A percentile compares a stretch with the other conserved stretches of the same genome.
These are phyloP conservation scores for Pteromalus puparum DNA, from an alignment of 1,140 invertebrate genomes.

Conservation along the genomic window DNA sequence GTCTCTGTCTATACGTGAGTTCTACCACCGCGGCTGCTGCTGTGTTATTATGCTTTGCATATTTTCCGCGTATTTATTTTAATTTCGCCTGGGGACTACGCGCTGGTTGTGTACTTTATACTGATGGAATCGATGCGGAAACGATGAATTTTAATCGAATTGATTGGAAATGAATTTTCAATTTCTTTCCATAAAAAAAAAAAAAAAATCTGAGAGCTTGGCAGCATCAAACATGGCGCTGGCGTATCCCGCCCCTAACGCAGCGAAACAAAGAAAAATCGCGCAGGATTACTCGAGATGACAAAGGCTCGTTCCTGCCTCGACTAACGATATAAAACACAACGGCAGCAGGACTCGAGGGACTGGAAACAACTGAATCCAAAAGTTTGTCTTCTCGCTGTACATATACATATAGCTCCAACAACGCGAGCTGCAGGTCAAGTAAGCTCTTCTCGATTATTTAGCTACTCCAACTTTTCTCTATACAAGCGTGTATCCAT, in stretches of 20 bases:
- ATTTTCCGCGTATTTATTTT: not conserved
- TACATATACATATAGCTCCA: not conserved
- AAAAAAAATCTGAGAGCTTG: too few species aligned
- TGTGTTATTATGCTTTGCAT: not conserved
- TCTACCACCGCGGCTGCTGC: too few species aligned
- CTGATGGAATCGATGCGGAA: too few species aligned
- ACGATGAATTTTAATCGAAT: too few species aligned
- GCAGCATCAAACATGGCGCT: too few species aligned
- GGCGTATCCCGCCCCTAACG: too few species aligned
- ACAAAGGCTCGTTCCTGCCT: not conserved
- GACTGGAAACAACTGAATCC: not conserved
- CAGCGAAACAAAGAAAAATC: not conserved
- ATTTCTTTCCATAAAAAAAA: too few species aligned
- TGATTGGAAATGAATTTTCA: too few species aligned
- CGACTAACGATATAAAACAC: not conserved
- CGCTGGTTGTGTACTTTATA: too few species aligned
- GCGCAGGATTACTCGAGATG: not conserved
- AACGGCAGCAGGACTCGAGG: not conserved
- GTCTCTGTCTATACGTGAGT: too few species aligned
- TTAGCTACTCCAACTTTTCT: slow-evolving; percentile 42
- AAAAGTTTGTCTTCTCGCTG: not conserved
- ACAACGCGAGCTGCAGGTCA: not conserved
- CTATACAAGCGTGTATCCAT: too few species aligned
- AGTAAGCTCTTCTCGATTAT: slow-evolving; percentile 57
- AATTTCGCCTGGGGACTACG: not conserved